phyloP scores from a whole-genome alignment of 2,113 vertebrate species.

The Chionomys nivalis region DNA sequence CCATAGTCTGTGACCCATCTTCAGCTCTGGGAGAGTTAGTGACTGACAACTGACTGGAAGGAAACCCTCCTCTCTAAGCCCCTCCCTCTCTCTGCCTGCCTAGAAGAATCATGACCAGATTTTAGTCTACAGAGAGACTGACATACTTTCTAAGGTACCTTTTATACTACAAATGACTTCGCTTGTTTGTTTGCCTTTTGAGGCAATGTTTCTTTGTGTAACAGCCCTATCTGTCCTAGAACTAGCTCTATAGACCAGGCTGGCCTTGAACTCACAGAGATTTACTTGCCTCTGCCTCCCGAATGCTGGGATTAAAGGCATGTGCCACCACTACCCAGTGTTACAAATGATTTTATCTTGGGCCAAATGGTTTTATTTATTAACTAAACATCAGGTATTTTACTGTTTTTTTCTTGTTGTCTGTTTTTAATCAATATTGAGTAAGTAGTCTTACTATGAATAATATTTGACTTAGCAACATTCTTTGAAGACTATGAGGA shows the following conservation, averaged over 20 bases:
- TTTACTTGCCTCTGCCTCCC: no score
- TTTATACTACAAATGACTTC: not conserved
- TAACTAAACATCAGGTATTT: not conserved
- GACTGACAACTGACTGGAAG: not conserved
- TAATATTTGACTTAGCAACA: not conserved
- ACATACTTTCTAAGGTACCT: not conserved
- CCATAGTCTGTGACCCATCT: not conserved
- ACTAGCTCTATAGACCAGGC: no score
- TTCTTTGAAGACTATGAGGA: not conserved
- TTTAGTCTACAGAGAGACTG: not conserved
- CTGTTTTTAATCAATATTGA: not conserved
- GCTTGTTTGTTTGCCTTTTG: no score
- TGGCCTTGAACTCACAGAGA: no score
- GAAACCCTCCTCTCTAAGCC: not conserved
- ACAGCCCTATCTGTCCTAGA: no score
- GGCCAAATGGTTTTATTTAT: not conserved
- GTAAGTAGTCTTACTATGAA: not conserved
- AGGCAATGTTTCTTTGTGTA: no score
- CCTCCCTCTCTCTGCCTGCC: not conserved
- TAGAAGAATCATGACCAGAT: not conserved
- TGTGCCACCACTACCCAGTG: no score
- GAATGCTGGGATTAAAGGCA: no score
- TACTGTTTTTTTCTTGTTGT: not conserved
- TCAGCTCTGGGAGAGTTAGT: not conserved
- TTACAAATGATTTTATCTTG: slow-evolving; percentile 16